Base-by-base conservation (phyloP, 2,888 invertebrate species). In the Creontiades dilutus region DNA sequence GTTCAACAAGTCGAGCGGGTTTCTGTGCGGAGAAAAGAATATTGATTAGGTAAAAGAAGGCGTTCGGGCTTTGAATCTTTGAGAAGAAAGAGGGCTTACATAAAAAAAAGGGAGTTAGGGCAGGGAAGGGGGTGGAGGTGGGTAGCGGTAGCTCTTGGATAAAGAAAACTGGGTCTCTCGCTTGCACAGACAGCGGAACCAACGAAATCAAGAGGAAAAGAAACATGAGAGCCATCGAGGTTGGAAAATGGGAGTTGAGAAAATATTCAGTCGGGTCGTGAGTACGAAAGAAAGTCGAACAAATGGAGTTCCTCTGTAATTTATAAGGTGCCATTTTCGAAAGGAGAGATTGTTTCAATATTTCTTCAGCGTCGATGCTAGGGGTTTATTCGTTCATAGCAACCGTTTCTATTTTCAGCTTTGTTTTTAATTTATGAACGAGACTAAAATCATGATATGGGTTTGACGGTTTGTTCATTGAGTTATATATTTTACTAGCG, bases 161-260 rank as follows among this genome's bases (percentile, higher is more conserved):
- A 61, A 61, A 61, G 61, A 61, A 61, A n/a, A 61, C 61, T 16
- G 61, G 61, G 61, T 16, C 19, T 61, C 9, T n/a, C 61, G 61
- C 61, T 19, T 61, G n/a, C 61, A 61, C n/a, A 61, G 61, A n/a
- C 61, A 9, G 1, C 61, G 19, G n/a, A 61, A 61, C 61, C 61
- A 61, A 61, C n/a, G 61, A 61, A 61, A 61, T 19, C n/a, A 61
- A 19, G 61, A 19, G n/a, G 61, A 61, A 61, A n/a, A 61, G 61
- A 61, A 61, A 61, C 61, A 61, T 61, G 61, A 19, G 61, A 61
- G n/a, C 61, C n/a, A 16, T 61, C 61, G 61, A 61, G n/a, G 61
- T 19, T 61, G 61, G 61, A 61, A 61, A 61, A 61, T 61, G 61
- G 61, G 61, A 61, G 61, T 61, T 61, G 61, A 61, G 61, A 61